Percentiles rank a stretch among this genome's conserved stretches.
These are phyloP conservation scores for Dilophus febrilis DNA, from an alignment of 2,888 invertebrate genomes.

Conservation along the genomic window DNA sequence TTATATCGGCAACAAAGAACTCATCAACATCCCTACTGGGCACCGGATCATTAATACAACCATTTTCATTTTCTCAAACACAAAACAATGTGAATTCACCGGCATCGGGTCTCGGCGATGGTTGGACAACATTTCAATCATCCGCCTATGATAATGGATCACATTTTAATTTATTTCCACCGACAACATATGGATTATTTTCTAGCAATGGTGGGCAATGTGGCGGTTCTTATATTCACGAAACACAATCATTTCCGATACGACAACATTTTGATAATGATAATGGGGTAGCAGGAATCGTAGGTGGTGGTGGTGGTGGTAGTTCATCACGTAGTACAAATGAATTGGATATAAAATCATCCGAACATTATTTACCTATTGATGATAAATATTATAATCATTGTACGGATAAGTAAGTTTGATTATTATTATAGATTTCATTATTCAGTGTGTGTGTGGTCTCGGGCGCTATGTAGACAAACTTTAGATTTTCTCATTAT, in stretches of 20 bases:
- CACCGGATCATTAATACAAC: conserved; percentile 32
- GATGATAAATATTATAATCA: conserved; percentile 25
- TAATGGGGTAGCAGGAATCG: conserved; percentile 28
- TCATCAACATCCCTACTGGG: too few species aligned
- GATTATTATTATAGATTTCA: too few species aligned
- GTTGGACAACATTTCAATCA: conserved; percentile 59
- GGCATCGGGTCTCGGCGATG: conserved; percentile 58
- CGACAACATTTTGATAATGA: conserved; percentile 40
- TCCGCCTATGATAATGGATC: conserved; percentile 62
- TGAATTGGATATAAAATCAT: conserved; percentile 46
- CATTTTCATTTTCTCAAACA: conserved; percentile 45
- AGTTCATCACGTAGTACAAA: conserved; percentile 22
- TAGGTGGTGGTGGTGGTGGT: conserved; percentile 18
- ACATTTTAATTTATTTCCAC: conserved; percentile 54
- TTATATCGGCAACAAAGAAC: conserved; percentile 51
- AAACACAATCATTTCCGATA: conserved; percentile 52
- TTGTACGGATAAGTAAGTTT: conserved; percentile 18
- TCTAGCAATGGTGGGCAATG: conserved; percentile 46
- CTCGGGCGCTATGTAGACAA: too few species aligned
- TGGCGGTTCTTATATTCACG: conserved; percentile 52
- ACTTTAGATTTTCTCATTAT: too few species aligned
- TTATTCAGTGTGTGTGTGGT: too few species aligned
- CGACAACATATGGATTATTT: conserved; percentile 45
- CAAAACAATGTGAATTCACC: conserved; percentile 37
- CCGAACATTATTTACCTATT: conserved; percentile 35